These are phyloP conservation scores for Rousettus leschenaultii DNA, from an alignment of 2,113 vertebrate genomes.

Conservation along the genomic window DNA sequence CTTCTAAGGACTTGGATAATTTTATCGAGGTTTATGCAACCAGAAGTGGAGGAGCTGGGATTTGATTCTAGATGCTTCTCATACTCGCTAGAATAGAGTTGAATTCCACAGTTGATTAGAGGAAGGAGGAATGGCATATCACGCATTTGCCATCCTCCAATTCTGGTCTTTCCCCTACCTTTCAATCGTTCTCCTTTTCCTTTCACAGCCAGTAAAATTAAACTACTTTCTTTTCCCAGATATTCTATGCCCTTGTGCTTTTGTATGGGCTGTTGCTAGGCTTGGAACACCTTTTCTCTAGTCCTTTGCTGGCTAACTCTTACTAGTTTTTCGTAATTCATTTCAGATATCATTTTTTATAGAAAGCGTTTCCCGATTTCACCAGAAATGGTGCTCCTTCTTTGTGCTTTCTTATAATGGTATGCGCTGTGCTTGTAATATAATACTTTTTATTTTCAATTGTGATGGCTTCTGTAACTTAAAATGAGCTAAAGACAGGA, in stretches of 20 bases:
- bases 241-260: neutral
- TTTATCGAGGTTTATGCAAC: neutral
- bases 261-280: neutral
- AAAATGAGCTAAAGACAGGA: neutral
- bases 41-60: neutral
- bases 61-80: neutral
- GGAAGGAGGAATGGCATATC: neutral
- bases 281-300: neutral
- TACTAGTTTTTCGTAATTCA: neutral
- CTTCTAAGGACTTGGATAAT: neutral
- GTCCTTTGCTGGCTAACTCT: neutral
- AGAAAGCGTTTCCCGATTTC: neutral
- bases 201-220: neutral
- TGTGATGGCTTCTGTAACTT: neutral
- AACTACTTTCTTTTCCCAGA: neutral
- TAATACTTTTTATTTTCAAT: neutral
- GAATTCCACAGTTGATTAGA: neutral
- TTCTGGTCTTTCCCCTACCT: neutral
- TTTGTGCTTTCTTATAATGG: neutral
- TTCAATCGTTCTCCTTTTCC: neutral
- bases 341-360: neutral
- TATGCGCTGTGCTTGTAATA: neutral
- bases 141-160: neutral
- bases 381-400: neutral
- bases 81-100: neutral